phyloP scores from a whole-genome alignment of 1,140 invertebrate species.

The Spodoptera frugiperda region DNA sequence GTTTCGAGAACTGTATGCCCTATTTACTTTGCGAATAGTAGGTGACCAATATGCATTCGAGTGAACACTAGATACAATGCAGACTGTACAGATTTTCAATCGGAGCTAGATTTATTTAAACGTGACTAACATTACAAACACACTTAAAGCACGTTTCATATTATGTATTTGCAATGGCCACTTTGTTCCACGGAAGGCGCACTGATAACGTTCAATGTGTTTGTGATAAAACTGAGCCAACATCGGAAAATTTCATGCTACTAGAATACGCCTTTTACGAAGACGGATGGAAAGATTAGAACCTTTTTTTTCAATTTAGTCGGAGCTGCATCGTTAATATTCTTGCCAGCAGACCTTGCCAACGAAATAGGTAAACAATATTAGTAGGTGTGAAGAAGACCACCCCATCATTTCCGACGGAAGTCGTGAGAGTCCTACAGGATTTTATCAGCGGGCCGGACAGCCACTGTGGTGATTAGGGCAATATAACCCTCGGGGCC shows the following conservation, averaged over 20 bases:
- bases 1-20: no score
- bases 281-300: no score
- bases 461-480: conserved; percentile 20
- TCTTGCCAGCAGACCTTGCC: neutral
- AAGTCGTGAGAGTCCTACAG: conserved; percentile 3
- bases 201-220: conserved; percentile 23
- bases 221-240: conserved; percentile 8
- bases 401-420: conserved; percentile 21
- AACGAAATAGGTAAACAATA: conserved; percentile 23
- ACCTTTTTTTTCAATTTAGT: conserved; percentile 1
- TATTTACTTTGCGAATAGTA: no score
- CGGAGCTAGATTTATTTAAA: conserved; percentile 33
- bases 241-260: neutral
- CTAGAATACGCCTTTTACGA: no score
- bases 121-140: conserved; percentile 31
- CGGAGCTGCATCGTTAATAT: no score
- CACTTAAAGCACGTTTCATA: conserved; percentile 21
- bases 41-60: no score
- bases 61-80: neutral
- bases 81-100: conserved; percentile 9
- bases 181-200: conserved; percentile 23
- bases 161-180: conserved; percentile 16
- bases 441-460: conserved; percentile 16
- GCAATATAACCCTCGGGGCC: conserved; percentile 26
- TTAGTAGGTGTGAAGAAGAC: conserved; percentile 30